These are phyloP conservation scores for Eurytoma adleriae DNA, from an alignment of 2,888 invertebrate genomes.

Conservation along the genomic window DNA sequence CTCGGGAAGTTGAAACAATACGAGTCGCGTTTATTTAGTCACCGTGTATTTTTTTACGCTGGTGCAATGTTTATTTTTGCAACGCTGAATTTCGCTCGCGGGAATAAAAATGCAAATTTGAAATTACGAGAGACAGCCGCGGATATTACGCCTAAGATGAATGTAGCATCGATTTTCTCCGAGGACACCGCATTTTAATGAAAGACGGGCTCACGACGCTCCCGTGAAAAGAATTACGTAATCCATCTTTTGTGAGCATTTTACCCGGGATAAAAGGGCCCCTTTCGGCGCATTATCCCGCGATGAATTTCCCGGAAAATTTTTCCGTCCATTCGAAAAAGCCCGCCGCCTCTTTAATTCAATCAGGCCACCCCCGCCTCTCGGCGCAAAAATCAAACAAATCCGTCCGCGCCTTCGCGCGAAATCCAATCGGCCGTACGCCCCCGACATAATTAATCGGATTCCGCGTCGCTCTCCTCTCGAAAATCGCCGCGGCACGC, in stretches of 20 bases:
- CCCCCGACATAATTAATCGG: conserved; percentile 53
- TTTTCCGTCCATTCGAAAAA: too few species aligned
- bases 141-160: not conserved
- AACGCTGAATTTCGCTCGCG: not conserved
- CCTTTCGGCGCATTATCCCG: conserved; percentile 5
- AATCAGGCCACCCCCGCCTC: too few species aligned
- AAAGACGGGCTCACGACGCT: not conserved
- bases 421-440: conserved; percentile 36
- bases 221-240: conserved; percentile 28
- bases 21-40: too few species aligned
- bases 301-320: conserved; percentile 3
- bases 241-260: conserved; percentile 39
- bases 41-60: not conserved
- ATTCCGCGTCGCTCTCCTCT: conserved; percentile 23
- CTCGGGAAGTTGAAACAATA: too few species aligned
- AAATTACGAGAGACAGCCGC: too few species aligned
- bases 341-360: too few species aligned
- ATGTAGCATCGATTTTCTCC: conserved; percentile 3
- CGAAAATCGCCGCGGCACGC: conserved; percentile 14
- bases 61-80: too few species aligned
- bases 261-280: not conserved
- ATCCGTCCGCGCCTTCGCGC: not conserved
- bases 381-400: not conserved
- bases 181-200: conserved; percentile 16
- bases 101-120: not conserved